Percentiles rank a stretch among this genome's conserved stretches.
These are phyloP conservation scores for Empidonax traillii DNA, from an alignment of 2,113 vertebrate species.

Conservation along the genomic window DNA sequence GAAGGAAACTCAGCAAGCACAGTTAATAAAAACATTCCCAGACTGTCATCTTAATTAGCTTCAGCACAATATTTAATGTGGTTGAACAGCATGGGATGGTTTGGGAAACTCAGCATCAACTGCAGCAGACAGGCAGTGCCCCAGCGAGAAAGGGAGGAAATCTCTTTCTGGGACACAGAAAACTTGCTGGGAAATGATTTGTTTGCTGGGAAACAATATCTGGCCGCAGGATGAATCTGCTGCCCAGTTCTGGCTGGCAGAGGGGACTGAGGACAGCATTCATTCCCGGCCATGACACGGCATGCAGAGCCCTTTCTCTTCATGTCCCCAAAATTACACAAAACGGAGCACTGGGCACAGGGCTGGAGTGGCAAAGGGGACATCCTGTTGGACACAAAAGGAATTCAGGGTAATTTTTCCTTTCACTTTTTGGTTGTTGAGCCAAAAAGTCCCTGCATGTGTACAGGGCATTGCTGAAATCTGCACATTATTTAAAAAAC, in stretches of 20 bases:
- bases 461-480: not conserved
- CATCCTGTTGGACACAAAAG: not conserved
- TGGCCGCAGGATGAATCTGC: not conserved
- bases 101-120: constrained; percentile 11
- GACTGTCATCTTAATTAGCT: constrained; percentile 52
- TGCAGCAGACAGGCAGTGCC: not conserved
- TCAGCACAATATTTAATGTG: constrained; percentile 40
- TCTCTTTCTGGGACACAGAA: not conserved
- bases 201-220: constrained; percentile 20
- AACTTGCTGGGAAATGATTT: not conserved
- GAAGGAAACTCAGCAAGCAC: constrained; percentile 16
- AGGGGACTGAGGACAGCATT: not conserved
- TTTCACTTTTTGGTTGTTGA: not conserved
- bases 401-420: not conserved
- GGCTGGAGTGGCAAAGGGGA: not conserved
- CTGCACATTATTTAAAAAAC: not conserved
- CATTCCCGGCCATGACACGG: not conserved
- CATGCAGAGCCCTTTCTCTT: not conserved
- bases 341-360: not conserved
- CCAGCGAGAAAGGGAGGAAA: not conserved
- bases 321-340: not conserved
- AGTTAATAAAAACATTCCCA: constrained; percentile 48
- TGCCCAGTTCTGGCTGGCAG: not conserved
- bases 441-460: not conserved
- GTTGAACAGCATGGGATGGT: constrained; percentile 47